Evolutionary conservation across 92 coral and sea anemone species (phyloP).

Genomic region (Umimayanthus chanpuru): DNA sequence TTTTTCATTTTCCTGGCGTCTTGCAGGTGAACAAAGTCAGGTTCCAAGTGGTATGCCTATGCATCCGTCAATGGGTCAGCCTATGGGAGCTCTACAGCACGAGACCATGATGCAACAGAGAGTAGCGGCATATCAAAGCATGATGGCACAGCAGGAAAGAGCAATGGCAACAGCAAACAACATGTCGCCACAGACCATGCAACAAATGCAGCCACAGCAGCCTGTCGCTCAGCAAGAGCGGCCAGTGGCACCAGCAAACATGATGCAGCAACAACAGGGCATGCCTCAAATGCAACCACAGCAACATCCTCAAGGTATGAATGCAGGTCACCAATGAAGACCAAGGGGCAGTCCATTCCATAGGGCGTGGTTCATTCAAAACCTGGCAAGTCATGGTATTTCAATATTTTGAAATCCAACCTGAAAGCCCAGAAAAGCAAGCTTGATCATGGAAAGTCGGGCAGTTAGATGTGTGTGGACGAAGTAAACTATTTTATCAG

Average conservation of each 20-base stretch:
- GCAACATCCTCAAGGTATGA: constrained; percentile 28
- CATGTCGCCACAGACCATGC: constrained; percentile 55
- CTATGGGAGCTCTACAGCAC: constrained; percentile 85
- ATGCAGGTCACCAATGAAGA: neutral
- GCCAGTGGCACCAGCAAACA: constrained; percentile 26
- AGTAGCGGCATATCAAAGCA: constrained; percentile 71
- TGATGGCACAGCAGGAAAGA: constrained; percentile 65
- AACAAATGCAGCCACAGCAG: constrained; percentile 70
- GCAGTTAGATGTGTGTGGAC: neutral
- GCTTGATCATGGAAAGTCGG: neutral
- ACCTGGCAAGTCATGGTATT: too few species aligned
- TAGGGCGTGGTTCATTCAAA: neutral
- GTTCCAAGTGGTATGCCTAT: constrained; percentile 67
- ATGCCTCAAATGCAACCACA: constrained; percentile 35
- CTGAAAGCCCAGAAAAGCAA: neutral
- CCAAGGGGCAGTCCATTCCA: neutral
- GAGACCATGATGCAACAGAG: constrained; percentile 86
- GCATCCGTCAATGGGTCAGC: constrained; percentile 62
- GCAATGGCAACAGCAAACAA: constrained; percentile 56
- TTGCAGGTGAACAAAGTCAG: constrained; percentile 66
- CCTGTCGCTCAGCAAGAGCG: constrained; percentile 45
- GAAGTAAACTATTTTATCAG: neutral
- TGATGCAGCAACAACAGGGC: constrained; percentile 42
- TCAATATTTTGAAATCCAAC: too few species aligned
- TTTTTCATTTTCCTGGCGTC: neutral